Evolutionary conservation across 2,888 invertebrate genomes (phyloP).

Genomic region (Cantharis rufa): DNA sequence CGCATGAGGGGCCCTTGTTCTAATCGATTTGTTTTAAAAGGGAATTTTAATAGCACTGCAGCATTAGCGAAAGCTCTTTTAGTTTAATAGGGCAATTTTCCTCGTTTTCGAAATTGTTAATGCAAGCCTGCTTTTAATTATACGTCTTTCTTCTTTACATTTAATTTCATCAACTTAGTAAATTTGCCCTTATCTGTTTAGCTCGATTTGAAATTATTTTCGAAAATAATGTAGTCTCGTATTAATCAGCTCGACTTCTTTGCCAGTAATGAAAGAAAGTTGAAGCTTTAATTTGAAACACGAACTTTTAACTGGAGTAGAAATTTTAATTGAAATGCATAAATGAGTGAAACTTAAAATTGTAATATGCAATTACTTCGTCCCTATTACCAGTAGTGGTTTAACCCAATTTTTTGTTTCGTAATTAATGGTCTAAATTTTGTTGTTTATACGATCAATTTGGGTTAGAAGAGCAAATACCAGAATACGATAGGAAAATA

Average conservation of each 20-base stretch:
- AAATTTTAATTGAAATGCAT: not conserved
- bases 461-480: not conserved
- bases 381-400: not conserved
- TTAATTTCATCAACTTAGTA: not conserved
- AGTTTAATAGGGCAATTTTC: constrained; percentile 1
- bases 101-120: not conserved
- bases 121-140: constrained; percentile 1
- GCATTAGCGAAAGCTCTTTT: constrained; percentile 6
- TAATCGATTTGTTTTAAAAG: constrained; percentile 13
- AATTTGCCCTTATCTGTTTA: not conserved
- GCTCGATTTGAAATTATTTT: not conserved
- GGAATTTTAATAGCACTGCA: constrained; percentile 6
- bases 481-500: not conserved
- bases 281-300: not conserved
- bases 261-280: not conserved
- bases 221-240: not conserved
- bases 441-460: not conserved
- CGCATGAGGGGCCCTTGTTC: constrained; percentile 3
- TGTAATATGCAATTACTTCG: not conserved
- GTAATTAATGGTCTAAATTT: not conserved
- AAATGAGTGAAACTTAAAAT: not conserved
- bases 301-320: not conserved
- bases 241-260: not conserved
- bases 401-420: not conserved
- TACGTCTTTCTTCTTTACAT: not conserved